Evolutionary conservation across 2,888 invertebrate species (phyloP).

Genomic region (Nomada ferruginata): DNA sequence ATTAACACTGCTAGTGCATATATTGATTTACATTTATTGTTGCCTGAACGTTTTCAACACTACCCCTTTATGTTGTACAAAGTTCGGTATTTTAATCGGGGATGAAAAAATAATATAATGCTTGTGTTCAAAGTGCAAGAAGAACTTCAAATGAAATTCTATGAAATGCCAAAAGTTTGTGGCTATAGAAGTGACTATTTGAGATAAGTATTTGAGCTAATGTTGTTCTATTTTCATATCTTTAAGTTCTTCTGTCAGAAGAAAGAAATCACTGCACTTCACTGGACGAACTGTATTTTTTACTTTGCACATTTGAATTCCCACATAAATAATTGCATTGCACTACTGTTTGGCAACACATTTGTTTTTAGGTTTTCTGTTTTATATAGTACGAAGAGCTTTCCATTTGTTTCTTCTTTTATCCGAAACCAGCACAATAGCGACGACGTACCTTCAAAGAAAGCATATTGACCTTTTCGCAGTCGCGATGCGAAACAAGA

Average conservation of each 20-base stretch:
- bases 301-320: background rate
- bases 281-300: background rate
- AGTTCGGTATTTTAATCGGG: no score
- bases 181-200: no score
- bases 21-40: background rate
- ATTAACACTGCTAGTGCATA: background rate
- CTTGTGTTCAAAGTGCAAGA: background rate
- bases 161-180: no score
- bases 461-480: conserved; percentile 69
- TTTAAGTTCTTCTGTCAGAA: no score
- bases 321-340: background rate
- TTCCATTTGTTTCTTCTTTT: background rate
- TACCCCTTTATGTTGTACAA: no score
- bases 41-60: no score
- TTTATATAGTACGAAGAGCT: background rate
- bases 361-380: no score
- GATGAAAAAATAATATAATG: background rate
- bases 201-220: no score
- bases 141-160: no score
- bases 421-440: background rate
- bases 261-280: conserved; percentile 11
- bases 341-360: background rate
- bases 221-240: no score
- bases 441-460: conserved; percentile 70
- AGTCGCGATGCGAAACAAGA: conserved; percentile 56